A percentile compares a stretch with the other conserved stretches of the same genome.
phyloP scores from a whole-genome alignment of 2,113 vertebrate species.

The Pedetes capensis region DNA sequence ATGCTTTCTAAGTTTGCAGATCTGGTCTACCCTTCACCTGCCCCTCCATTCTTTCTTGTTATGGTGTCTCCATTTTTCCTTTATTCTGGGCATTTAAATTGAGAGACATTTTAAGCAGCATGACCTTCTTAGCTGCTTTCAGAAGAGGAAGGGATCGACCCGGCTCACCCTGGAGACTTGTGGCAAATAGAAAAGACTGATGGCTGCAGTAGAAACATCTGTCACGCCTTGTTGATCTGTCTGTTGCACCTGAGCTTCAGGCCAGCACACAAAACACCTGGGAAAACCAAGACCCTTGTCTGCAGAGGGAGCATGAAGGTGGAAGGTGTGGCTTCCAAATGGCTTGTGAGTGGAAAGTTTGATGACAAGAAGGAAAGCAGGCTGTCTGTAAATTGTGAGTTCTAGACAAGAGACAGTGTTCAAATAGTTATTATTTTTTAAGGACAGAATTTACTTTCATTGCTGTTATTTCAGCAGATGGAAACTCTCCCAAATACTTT shows the following conservation, averaged over 20 bases:
- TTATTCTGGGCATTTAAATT: background rate
- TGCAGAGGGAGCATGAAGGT: background rate
- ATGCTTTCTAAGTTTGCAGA: background rate
- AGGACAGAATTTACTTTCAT: conserved; percentile 5
- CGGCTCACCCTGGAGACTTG: conserved; percentile 35
- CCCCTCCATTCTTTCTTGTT: background rate
- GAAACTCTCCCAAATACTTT: background rate
- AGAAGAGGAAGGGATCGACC: background rate
- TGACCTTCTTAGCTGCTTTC: background rate
- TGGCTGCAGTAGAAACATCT: background rate
- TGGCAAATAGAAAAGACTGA: conserved; percentile 23
- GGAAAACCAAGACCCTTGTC: background rate
- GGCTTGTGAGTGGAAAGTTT: background rate
- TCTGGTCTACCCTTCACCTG: background rate
- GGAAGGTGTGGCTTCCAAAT: background rate
- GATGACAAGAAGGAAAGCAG: background rate
- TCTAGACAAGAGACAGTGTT: background rate
- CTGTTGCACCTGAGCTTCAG: background rate
- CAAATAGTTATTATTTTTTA: background rate
- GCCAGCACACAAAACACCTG: background rate
- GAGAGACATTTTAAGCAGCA: background rate
- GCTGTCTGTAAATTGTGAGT: background rate
- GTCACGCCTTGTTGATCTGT: background rate
- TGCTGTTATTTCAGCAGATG: background rate
- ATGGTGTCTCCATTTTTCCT: background rate